Evolutionary conservation across 2,113 vertebrate genomes (phyloP).

Genomic region (Amphiprion ocellaris): DNA sequence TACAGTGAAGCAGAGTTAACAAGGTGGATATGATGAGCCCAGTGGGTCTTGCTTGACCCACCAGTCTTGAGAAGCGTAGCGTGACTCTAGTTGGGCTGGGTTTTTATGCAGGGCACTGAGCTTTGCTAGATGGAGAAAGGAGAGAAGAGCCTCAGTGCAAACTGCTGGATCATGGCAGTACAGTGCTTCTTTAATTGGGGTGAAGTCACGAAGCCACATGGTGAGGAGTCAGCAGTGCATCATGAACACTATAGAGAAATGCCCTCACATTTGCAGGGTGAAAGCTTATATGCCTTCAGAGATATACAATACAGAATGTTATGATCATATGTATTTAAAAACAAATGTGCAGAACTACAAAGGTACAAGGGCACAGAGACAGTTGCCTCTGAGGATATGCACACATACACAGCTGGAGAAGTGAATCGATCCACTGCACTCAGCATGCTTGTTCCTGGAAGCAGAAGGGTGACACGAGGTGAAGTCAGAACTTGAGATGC

Average conservation of each 20-base stretch:
- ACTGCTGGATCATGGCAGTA: slow-evolving; percentile 6
- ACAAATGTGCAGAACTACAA: neutral
- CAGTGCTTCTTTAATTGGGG: slow-evolving; percentile 30
- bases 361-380: neutral
- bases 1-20: neutral
- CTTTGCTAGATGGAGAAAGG: neutral
- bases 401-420: slow-evolving; percentile 20
- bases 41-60: neutral
- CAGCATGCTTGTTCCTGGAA: slow-evolving; percentile 56
- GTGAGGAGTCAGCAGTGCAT: too few relatives aligned
- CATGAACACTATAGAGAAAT: too few relatives aligned
- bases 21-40: slow-evolving; percentile 7
- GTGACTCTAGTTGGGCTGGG: neutral
- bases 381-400: neutral
- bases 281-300: neutral
- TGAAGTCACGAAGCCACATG: slow-evolving; percentile 19
- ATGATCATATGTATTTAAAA: too few relatives aligned
- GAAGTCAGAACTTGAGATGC: slow-evolving; percentile 39
- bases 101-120: neutral
- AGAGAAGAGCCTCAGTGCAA: neutral
- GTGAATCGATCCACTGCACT: slow-evolving; percentile 50
- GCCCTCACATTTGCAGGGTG: neutral
- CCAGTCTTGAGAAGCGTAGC: neutral
- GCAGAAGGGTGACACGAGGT: slow-evolving; percentile 9
- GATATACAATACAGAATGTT: too few relatives aligned